Evolutionary conservation across 2,888 invertebrate genomes (phyloP), one percentile per base, ranked within the genome.

Genomic region (Agriopis leucophaearia): DNA sequence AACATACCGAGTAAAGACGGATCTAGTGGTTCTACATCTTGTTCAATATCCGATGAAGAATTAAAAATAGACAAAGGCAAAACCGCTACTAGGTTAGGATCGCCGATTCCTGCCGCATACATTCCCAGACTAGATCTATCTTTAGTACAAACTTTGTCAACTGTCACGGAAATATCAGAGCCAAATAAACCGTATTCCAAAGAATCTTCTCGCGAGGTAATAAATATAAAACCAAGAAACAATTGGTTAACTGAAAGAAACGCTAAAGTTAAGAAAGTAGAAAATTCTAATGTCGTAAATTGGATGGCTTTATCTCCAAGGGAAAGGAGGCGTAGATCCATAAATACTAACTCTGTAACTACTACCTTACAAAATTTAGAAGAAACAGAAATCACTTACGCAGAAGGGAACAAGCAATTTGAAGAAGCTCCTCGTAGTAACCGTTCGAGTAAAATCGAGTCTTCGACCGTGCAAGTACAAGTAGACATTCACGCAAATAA

Each of bases 111-210:
- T 13, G 70, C 76, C 1, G 59, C 81, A 4, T 84, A 78, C 59
- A 81, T 91, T 69, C 90, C 92, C 0, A 82, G 86, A 73, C 76
- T 92, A 12, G 82, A 89, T 66, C 72, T 91, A 52, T 81, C 86
- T 1, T 70, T 84, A 61, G 82, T 81, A 1, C 84, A 87, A 16
- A 85, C 84, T 48, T 77, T 93, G 50, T 89, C 93, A 1, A 91
- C 91, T 7, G 86, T 93, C 0, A 86, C 89, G 8, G 93, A 93
- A 80, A 74, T 89, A 64, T 79, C 87, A 10, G 94, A 92, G 75
- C 79, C 85, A 0, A 79, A 74, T 44, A 85, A 78, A 51, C 35
- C 40, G 1, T 50, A 59, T 48, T 74, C 77, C 5, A 74, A 75
- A 54, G 70, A 73, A 70, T 72, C 76, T 40, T 63, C 68, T 0